Base-by-base conservation (phyloP, 92 coral and sea anemone species). In the Scolanthus callimorphus region DNA sequence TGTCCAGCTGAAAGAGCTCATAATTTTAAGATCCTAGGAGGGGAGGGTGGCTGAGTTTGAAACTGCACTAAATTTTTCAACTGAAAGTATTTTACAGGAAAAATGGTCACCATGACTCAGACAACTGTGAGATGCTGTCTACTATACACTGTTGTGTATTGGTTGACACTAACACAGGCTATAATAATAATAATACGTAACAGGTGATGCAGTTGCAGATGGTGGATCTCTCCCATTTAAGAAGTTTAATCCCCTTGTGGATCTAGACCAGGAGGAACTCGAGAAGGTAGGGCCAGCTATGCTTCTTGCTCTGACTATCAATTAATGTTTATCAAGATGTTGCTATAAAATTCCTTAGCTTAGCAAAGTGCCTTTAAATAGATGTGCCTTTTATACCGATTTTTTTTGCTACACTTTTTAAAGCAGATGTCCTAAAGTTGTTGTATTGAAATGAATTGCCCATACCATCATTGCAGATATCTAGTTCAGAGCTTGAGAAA, bases 171-270 rank as follows among this genome's bases (percentile, higher is more conserved):
- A 64, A 62, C 57, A 62, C 52, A 38, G 79, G 79, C n/a, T n/a
- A n/a, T n/a, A n/a, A n/a, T n/a, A n/a, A n/a, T n/a, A n/a, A n/a
- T 43, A 21, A 22, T 27, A 29, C 49, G 39, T 50, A 23, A 29
- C 62, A 62, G 72, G 80, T 45, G 80, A 73, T 31, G 80, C 80
- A 48, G 72, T 73, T 43, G 80, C 73, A 63, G 80, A 73, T 73
- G 80, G 72, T 44, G 59, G 73, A 25, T 55, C 80, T 11, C 66
- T 73, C 31, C 72, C 72, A 17, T 63, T 63, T 20, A 55, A 63
- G 51, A 29, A 63, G 27, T 73, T 54, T 46, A 39, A 73, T 63
- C 80, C 80, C 38, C 12, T 44, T 44, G 44, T 22, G 23, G 72
- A 31, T 22, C 29, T 73, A 28, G 27, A 37, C 57, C 27, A 73